phyloP scores from a whole-genome alignment of 2,888 invertebrate species.

The Ellobium chinense region DNA sequence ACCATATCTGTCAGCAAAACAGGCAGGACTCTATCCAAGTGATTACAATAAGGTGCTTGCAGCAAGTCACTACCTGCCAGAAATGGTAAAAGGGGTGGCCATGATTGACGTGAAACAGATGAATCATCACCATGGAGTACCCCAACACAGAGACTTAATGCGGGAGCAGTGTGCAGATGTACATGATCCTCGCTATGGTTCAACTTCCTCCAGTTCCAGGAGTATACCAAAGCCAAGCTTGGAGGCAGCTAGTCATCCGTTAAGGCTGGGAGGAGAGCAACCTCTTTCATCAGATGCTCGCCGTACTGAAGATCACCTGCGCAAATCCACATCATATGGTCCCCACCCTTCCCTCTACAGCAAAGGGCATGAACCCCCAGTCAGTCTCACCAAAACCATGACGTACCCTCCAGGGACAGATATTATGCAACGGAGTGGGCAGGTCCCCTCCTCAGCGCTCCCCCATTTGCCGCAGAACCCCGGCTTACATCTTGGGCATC shows the following conservation, averaged over 20 bases:
- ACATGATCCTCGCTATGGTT: constrained; percentile 11
- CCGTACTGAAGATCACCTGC: not conserved
- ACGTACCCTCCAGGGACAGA: constrained; percentile 3
- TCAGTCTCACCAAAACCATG: not conserved
- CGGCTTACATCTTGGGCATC: not conserved
- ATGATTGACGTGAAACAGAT: not conserved
- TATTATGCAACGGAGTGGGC: constrained; percentile 5
- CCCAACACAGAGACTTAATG: constrained; percentile 32
- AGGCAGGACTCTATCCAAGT: not conserved
- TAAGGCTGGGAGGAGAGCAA: not conserved
- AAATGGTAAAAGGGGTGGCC: not conserved
- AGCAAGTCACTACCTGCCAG: constrained; percentile 4
- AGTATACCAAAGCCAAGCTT: not conserved
- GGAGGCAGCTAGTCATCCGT: not conserved
- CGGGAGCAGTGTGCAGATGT: not conserved
- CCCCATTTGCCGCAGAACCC: not conserved
- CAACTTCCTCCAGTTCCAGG: not conserved
- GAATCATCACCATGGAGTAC: not conserved
- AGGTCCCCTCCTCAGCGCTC: not conserved
- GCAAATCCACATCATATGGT: not conserved
- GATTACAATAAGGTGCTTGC: constrained; percentile 13
- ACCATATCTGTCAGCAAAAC: constrained; percentile 16
- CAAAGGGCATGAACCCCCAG: not conserved
- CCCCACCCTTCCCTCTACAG: not conserved
- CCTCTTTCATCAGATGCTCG: not conserved